phyloP scores from a whole-genome alignment of 1,140 invertebrate species.

The Pachyrhynchus sulphureomaculatus region DNA sequence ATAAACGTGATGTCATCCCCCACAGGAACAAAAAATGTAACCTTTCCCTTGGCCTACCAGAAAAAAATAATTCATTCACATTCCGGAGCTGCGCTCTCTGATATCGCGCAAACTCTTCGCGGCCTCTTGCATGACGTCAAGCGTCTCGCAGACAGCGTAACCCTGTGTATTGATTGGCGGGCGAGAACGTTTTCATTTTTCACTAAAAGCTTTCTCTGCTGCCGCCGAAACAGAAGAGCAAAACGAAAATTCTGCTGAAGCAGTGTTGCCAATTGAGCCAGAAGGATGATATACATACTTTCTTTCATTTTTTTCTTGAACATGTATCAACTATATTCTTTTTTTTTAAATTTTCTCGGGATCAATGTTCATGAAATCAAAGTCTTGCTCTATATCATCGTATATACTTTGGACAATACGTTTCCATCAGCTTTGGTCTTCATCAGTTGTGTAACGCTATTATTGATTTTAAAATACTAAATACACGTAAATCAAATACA shows the following conservation, averaged over 20 bases:
- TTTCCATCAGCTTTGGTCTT: too few species aligned
- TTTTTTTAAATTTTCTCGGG: too few species aligned
- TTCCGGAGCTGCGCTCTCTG: constrained; percentile 10
- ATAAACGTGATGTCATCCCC: too few species aligned
- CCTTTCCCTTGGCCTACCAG: neutral
- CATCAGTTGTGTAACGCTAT: too few species aligned
- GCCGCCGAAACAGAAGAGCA: neutral
- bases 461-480: too few species aligned
- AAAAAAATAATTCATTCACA: constrained; percentile 19
- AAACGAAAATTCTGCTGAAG: neutral
- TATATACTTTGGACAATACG: too few species aligned
- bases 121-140: constrained; percentile 15
- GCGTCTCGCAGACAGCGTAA: constrained; percentile 27
- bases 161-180: constrained; percentile 27
- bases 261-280: neutral
- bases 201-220: constrained; percentile 24
- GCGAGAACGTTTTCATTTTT: constrained; percentile 23
- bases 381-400: too few species aligned
- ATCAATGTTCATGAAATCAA: too few species aligned
- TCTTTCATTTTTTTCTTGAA: too few species aligned
- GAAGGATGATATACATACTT: neutral
- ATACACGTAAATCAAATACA: too few species aligned
- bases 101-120: constrained; percentile 3
- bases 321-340: too few species aligned
- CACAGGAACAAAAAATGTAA: too few species aligned